phyloP scores from a whole-genome alignment of 1,140 invertebrate genomes.

The Liolophura sinensis region DNA sequence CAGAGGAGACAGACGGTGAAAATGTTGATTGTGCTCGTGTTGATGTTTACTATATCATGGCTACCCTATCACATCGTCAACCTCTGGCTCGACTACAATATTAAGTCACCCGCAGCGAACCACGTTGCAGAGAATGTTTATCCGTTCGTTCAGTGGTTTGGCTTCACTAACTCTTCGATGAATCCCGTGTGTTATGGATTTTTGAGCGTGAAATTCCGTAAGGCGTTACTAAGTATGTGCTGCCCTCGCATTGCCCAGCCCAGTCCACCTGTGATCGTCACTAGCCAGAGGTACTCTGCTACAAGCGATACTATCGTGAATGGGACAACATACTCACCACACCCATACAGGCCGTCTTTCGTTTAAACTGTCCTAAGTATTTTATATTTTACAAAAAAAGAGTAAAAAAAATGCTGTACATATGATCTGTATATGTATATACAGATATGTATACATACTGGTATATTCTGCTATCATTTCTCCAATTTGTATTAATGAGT shows the following conservation, averaged over 20 bases:
- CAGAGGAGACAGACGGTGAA: conserved; percentile 39
- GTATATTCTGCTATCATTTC: too few relatives aligned
- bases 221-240: conserved; percentile 40
- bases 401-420: too few relatives aligned
- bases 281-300: too few relatives aligned
- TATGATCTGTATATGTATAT: too few relatives aligned
- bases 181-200: conserved; percentile 54
- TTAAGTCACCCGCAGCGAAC: not conserved
- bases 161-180: conserved; percentile 63
- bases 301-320: too few relatives aligned
- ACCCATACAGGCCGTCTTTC: too few relatives aligned
- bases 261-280: too few relatives aligned
- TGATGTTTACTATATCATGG: conserved; percentile 44
- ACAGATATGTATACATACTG: too few relatives aligned
- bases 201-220: conserved; percentile 47
- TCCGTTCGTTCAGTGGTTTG: conserved; percentile 62
- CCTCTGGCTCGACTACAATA: conserved; percentile 42
- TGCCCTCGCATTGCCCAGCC: conserved; percentile 5
- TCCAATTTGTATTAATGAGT: too few relatives aligned
- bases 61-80: conserved; percentile 43
- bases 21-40: conserved; percentile 37
- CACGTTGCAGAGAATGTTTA: conserved; percentile 34
- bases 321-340: too few relatives aligned
- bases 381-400: too few relatives aligned
- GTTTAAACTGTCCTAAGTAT: too few relatives aligned